Conservation (phyloP, 1,140 invertebrate species). For the Zaprionus kolodkinae region DNA sequence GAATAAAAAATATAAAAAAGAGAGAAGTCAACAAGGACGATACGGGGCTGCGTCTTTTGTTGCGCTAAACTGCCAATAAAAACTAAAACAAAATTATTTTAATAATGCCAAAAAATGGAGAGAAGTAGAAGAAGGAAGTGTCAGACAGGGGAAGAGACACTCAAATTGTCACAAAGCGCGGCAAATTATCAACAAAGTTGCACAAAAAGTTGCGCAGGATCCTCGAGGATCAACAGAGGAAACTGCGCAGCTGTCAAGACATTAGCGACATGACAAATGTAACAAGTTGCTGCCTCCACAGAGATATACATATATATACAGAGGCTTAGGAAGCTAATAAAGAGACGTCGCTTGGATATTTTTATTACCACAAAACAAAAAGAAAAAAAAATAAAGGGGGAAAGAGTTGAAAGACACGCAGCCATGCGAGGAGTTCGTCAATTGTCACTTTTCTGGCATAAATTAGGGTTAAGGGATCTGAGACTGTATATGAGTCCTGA, state of each 20-base stretch:
- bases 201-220: slow-evolving; percentile 34
- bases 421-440: slow-evolving; percentile 64
- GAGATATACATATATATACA: background rate
- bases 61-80: slow-evolving; percentile 80
- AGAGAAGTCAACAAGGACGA: slow-evolving; percentile 46
- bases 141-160: slow-evolving; percentile 15
- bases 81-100: slow-evolving; percentile 81
- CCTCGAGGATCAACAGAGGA: slow-evolving; percentile 36
- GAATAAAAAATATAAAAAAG: slow-evolving; percentile 36
- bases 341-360: slow-evolving; percentile 80
- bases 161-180: slow-evolving; percentile 67
- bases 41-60: slow-evolving; percentile 52
- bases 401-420: slow-evolving; percentile 23
- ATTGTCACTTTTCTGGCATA: slow-evolving; percentile 79
- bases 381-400: background rate
- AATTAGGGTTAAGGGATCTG: slow-evolving; percentile 79
- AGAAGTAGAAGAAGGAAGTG: background rate
- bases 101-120: slow-evolving; percentile 50
- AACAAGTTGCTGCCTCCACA: slow-evolving; percentile 73
- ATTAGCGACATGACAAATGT: slow-evolving; percentile 83
- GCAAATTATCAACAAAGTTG: slow-evolving; percentile 83
- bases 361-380: slow-evolving; percentile 68
- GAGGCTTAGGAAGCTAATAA: slow-evolving; percentile 75
- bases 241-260: slow-evolving; percentile 82
- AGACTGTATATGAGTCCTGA: slow-evolving; percentile 39